phyloP scores from a whole-genome alignment of 2,797 vertebrate genomes.

The Gobio occitaniae region DNA sequence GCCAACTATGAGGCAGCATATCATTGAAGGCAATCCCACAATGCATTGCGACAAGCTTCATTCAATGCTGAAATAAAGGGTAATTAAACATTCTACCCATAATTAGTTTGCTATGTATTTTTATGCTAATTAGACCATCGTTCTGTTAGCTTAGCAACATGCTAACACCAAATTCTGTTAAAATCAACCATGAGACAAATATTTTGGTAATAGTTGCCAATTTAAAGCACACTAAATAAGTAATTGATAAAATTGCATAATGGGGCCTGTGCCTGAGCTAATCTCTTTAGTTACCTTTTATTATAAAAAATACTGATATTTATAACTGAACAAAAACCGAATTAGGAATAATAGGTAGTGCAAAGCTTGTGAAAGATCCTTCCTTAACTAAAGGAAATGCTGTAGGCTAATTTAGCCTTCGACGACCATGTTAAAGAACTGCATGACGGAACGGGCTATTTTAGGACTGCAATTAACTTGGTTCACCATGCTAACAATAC shows the following conservation, averaged over 20 bases:
- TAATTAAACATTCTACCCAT: background rate
- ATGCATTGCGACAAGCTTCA: background rate
- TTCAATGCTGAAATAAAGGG: background rate
- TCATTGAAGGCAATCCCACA: background rate
- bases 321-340: background rate
- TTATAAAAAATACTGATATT: background rate
- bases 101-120: background rate
- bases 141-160: background rate
- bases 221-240: background rate
- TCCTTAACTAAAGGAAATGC: background rate
- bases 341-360: background rate
- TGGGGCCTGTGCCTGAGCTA: background rate
- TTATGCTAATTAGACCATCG: background rate
- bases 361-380: background rate
- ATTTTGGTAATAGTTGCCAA: background rate
- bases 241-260: background rate
- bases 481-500: slow-evolving; percentile 55
- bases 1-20: background rate
- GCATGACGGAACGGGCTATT: slow-evolving; percentile 39
- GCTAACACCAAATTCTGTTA: background rate
- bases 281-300: background rate
- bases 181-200: background rate
- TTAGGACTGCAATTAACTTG: slow-evolving; percentile 68
- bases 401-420: slow-evolving; percentile 1
- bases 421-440: background rate